phyloP scores from a whole-genome alignment of 1,140 invertebrate species.

The Eufriesea mexicana region DNA sequence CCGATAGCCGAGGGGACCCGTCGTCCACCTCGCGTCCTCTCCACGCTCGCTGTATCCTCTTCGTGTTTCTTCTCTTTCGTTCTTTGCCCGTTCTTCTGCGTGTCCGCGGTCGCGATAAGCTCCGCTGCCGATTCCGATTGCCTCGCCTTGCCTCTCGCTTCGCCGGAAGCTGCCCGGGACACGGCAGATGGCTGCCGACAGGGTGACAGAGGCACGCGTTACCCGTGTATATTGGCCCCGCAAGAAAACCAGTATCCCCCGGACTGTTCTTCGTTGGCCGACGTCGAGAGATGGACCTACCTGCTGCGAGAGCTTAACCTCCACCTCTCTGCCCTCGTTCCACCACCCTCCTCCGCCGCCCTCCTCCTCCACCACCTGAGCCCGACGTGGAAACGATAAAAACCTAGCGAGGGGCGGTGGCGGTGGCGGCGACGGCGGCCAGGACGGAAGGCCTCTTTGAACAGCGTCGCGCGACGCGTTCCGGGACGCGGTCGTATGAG shows the following conservation, averaged over 20 bases:
- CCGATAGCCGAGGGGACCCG: constrained; percentile 43
- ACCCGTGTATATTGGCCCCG: constrained; percentile 55
- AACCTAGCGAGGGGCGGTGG: neutral
- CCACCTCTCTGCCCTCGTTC: neutral
- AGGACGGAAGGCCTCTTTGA: neutral
- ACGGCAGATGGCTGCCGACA: constrained; percentile 65
- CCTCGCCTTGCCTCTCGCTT: constrained; percentile 33
- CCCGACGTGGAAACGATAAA: neutral
- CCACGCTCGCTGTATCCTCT: neutral
- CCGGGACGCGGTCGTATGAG: constrained; percentile 3
- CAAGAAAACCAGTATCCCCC: constrained; percentile 60
- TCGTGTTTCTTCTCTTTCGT: constrained; percentile 12
- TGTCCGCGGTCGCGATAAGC: constrained; percentile 39
- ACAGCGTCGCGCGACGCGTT: neutral
- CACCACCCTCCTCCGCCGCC: neutral
- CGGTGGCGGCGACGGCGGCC: no score
- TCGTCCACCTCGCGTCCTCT: constrained; percentile 11
- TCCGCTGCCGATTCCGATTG: constrained; percentile 54
- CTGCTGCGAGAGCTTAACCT: constrained; percentile 1
- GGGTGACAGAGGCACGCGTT: constrained; percentile 69
- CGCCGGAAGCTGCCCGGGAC: constrained; percentile 52
- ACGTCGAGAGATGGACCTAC: constrained; percentile 19
- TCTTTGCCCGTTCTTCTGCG: constrained; percentile 28
- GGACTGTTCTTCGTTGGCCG: constrained; percentile 26
- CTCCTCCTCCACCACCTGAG: no score